These are phyloP conservation scores for Cottoperca gobio DNA, from an alignment of 2,797 vertebrate species.

Conservation along the genomic window DNA sequence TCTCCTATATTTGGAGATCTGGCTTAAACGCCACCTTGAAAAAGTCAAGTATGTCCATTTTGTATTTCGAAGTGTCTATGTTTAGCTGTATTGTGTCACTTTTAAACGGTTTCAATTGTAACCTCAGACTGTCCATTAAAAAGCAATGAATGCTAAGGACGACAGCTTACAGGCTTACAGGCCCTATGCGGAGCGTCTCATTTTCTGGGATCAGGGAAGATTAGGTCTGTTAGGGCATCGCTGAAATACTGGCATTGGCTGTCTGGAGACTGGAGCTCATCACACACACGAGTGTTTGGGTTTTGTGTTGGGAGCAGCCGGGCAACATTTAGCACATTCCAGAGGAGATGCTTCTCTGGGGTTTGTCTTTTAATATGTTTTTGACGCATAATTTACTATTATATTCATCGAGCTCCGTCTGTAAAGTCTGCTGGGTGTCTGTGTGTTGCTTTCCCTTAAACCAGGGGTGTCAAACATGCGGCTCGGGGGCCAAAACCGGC, in stretches of 20 bases:
- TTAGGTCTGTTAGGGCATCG: slow-evolving; percentile 63
- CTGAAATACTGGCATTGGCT: slow-evolving; percentile 61
- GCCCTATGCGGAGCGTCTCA: slow-evolving; percentile 58
- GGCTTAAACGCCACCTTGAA: slow-evolving; percentile 41
- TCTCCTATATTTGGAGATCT: slow-evolving; percentile 72
- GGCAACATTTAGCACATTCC: slow-evolving; percentile 42
- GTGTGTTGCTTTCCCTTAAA: too few relatives aligned
- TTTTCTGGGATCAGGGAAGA: slow-evolving; percentile 78
- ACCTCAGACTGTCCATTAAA: slow-evolving; percentile 71
- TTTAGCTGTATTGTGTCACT: slow-evolving; percentile 72
- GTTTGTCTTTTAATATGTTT: background rate
- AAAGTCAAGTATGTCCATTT: slow-evolving; percentile 64
- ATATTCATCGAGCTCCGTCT: background rate
- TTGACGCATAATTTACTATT: background rate
- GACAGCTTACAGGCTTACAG: slow-evolving; percentile 65
- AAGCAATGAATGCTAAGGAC: slow-evolving; percentile 74
- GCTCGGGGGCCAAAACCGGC: too few relatives aligned
- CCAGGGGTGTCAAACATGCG: too few relatives aligned
- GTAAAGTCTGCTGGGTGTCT: background rate
- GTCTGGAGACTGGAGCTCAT: too few relatives aligned
- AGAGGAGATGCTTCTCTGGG: too few relatives aligned
- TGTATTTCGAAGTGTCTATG: slow-evolving; percentile 65
- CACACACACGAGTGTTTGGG: slow-evolving; percentile 24
- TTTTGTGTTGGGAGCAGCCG: slow-evolving; percentile 30
- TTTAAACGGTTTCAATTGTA: slow-evolving; percentile 69